Evolutionary conservation across 2,888 invertebrate genomes (phyloP).

Genomic region (Coelopa pilipes): DNA sequence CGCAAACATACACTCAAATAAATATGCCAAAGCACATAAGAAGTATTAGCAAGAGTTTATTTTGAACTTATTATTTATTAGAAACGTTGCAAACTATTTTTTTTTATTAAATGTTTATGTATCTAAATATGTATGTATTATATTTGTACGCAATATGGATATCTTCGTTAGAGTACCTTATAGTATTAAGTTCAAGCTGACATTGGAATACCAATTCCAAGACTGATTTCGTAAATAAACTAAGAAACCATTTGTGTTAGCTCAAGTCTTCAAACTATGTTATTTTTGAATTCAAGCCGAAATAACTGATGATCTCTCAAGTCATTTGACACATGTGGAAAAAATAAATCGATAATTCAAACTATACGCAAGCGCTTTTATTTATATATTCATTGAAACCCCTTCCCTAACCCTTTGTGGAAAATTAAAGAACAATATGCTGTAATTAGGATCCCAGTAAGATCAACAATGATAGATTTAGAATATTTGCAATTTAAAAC

Average conservation of each 20-base stretch:
- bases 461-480: too few relatives aligned
- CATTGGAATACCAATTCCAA: constrained; percentile 20
- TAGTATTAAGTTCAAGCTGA: constrained; percentile 24
- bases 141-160: constrained; percentile 5
- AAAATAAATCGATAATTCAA: constrained; percentile 1
- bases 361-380: too few relatives aligned
- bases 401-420: background rate
- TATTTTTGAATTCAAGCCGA: too few relatives aligned
- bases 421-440: background rate
- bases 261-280: too few relatives aligned
- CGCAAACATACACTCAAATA: constrained; percentile 29
- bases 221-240: constrained; percentile 25
- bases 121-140: background rate
- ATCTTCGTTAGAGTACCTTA: constrained; percentile 32
- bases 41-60: constrained; percentile 42
- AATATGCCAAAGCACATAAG: constrained; percentile 55
- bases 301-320: too few relatives aligned
- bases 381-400: background rate
- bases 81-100: constrained; percentile 10
- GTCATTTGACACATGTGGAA: too few relatives aligned
- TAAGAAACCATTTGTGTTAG: background rate
- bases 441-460: background rate
- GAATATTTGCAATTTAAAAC: too few relatives aligned
- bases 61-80: background rate
- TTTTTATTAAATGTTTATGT: background rate